phyloP scores from a whole-genome alignment of 2,888 invertebrate genomes.

The Idaea aversata region DNA sequence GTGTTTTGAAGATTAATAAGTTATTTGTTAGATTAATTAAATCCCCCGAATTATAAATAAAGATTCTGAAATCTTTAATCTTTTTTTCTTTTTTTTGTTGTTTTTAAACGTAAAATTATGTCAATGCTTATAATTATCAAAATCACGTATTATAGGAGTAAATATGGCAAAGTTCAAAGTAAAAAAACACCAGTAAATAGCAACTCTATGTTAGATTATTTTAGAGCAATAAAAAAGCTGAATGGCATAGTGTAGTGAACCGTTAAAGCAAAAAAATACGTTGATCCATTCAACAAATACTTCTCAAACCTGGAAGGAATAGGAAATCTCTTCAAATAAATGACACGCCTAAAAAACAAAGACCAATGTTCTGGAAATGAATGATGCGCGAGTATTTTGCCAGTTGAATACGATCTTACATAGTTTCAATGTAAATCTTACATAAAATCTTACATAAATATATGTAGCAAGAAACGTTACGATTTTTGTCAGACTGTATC shows the following conservation, averaged over 20 bases:
- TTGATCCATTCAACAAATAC: constrained; percentile 7
- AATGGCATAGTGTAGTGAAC: constrained; percentile 2
- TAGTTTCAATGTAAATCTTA: constrained; percentile 19
- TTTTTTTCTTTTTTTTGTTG: too few species aligned
- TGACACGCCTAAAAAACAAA: constrained; percentile 46
- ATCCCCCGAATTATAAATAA: too few species aligned
- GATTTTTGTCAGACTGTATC: constrained; percentile 4
- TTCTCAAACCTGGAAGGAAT: constrained; percentile 24
- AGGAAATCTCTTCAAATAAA: constrained; percentile 39
- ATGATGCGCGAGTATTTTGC: constrained; percentile 45
- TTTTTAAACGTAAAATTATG: too few species aligned
- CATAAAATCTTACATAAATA: background rate
- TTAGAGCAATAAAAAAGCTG: background rate
- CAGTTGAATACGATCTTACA: constrained; percentile 16
- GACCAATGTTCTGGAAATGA: constrained; percentile 46
- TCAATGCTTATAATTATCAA: too few species aligned
- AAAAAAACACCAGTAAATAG: background rate
- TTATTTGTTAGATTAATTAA: too few species aligned
- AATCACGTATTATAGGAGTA: too few species aligned
- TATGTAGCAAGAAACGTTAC: background rate
- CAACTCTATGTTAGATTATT: background rate
- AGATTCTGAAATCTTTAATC: too few species aligned
- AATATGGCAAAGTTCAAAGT: too few species aligned
- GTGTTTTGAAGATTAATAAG: too few species aligned
- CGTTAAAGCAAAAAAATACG: background rate